These are phyloP conservation scores for Lycaena phlaeas DNA, from an alignment of 2,888 invertebrate genomes.

Conservation along the genomic window DNA sequence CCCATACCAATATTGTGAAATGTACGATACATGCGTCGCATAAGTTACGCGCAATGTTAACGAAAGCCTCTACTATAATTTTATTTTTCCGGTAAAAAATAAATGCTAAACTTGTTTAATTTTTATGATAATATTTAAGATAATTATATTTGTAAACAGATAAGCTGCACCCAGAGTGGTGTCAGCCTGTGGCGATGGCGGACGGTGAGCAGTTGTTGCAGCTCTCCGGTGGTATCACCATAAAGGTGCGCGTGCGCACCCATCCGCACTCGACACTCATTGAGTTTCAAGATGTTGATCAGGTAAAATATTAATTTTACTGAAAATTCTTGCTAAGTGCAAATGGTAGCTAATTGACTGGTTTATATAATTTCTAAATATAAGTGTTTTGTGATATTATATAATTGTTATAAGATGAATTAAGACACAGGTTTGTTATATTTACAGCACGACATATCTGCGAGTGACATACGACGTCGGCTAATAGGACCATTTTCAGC, in stretches of 20 bases:
- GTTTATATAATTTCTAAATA: too few species aligned
- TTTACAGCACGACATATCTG: slow-evolving; percentile 80
- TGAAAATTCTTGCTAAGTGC: not conserved
- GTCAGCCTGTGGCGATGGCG: slow-evolving; percentile 35
- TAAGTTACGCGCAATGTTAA: too few species aligned
- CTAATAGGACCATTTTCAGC: slow-evolving; percentile 37
- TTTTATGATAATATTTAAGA: too few species aligned
- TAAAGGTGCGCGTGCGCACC: slow-evolving; percentile 44
- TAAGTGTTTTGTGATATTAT: too few species aligned
- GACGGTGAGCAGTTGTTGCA: slow-evolving; percentile 53
- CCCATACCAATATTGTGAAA: too few species aligned
- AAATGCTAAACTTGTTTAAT: too few species aligned
- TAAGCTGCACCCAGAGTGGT: slow-evolving; percentile 32
- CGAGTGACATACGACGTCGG: slow-evolving; percentile 84
- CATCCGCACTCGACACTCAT: slow-evolving; percentile 48
- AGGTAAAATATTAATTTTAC: slow-evolving; percentile 25
- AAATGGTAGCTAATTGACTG: too few species aligned
- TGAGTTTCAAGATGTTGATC: slow-evolving; percentile 42
- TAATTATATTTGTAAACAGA: slow-evolving; percentile 18
- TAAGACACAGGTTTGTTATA: slow-evolving; percentile 1
- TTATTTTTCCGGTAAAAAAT: too few species aligned
- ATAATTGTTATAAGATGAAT: too few species aligned
- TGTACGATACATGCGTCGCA: too few species aligned
- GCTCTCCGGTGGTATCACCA: slow-evolving; percentile 29
- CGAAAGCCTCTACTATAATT: too few species aligned